Evolutionary conservation across 2,888 invertebrate species (phyloP).

Genomic region (Eupeodes luniger): DNA sequence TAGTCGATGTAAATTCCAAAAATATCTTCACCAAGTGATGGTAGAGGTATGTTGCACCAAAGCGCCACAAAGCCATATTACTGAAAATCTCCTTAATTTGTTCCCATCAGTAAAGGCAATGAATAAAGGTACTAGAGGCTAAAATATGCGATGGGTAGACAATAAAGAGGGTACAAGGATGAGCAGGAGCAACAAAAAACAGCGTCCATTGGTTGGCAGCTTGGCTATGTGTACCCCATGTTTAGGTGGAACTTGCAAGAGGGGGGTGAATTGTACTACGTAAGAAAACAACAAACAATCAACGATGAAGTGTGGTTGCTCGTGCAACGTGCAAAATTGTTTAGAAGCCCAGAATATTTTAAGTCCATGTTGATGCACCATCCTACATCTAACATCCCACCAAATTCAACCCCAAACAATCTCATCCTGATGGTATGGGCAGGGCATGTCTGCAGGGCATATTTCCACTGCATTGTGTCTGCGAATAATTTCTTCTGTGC

Average conservation of each 20-base stretch:
- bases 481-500: constrained; percentile 53
- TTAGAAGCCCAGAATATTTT: constrained; percentile 71
- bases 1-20: constrained; percentile 55
- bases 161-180: background rate
- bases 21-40: constrained; percentile 27
- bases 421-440: background rate
- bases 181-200: background rate
- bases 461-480: constrained; percentile 70
- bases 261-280: background rate
- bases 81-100: constrained; percentile 56
- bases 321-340: constrained; percentile 73
- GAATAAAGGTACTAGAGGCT: background rate
- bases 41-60: constrained; percentile 36
- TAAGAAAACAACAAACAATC: constrained; percentile 50
- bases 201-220: constrained; percentile 19
- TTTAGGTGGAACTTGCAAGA: too few relatives aligned
- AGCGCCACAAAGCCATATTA: constrained; percentile 48
- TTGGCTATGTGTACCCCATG: background rate
- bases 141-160: background rate
- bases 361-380: background rate
- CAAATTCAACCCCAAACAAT: background rate
- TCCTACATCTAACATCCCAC: background rate
- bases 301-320: constrained; percentile 59
- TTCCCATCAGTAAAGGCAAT: constrained; percentile 19
- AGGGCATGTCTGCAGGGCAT: constrained; percentile 42